A percentile compares a stretch with the other conserved stretches of the same genome.
Evolutionary conservation across 2,797 vertebrate species (phyloP).

Genomic region (Urocyon cinereoargenteus): DNA sequence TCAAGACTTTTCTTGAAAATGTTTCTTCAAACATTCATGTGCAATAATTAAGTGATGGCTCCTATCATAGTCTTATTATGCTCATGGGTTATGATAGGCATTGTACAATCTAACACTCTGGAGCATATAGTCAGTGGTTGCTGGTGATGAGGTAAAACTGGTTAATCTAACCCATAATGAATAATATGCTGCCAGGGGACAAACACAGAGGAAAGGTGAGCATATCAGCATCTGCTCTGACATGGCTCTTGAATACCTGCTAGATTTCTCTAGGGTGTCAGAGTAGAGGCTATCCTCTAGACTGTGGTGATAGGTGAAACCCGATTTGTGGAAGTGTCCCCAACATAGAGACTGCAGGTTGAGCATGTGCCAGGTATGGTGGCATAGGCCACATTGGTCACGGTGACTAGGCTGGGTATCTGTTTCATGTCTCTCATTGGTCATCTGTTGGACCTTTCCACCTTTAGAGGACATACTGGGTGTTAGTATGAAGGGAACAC

Average conservation of each 20-base stretch:
- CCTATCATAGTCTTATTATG: constrained; percentile 93
- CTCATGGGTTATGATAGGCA: constrained; percentile 91
- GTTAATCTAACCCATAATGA: constrained; percentile 93
- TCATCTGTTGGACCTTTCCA: constrained; percentile 93
- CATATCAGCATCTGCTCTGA: constrained; percentile 94
- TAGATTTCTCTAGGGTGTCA: constrained; percentile 92
- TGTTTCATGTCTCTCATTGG: constrained; percentile 94
- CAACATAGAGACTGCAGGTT: constrained; percentile 92
- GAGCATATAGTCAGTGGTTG: constrained; percentile 95
- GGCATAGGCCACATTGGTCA: constrained; percentile 93
- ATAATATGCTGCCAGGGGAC: constrained; percentile 92
- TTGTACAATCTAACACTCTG: constrained; percentile 93
- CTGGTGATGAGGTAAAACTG: constrained; percentile 94
- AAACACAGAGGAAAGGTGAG: constrained; percentile 93
- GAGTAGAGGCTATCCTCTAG: constrained; percentile 92
- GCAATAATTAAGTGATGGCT: constrained; percentile 94
- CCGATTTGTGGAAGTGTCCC: constrained; percentile 92
- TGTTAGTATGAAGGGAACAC: constrained; percentile 26
- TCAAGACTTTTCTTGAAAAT: constrained; percentile 82
- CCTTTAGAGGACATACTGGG: constrained; percentile 86
- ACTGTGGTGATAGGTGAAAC: constrained; percentile 92
- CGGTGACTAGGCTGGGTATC: constrained; percentile 88
- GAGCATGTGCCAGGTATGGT: constrained; percentile 91
- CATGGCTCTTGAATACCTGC: constrained; percentile 92
- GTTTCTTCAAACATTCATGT: constrained; percentile 91